These are phyloP conservation scores for Chaetops frenatus DNA, from an alignment of 2,113 vertebrate species.

Conservation along the genomic window DNA sequence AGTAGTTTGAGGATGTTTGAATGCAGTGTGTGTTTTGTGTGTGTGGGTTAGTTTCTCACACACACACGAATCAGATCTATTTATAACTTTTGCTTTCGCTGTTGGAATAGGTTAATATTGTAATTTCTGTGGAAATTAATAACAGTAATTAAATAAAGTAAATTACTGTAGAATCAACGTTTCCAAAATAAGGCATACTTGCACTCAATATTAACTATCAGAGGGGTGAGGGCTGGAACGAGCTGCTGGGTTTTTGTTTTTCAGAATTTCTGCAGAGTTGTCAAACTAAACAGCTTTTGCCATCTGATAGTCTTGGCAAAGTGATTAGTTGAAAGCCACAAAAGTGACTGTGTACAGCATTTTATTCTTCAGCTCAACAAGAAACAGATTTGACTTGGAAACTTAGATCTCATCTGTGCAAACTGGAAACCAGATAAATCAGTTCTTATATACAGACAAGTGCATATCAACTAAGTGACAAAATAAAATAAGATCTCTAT, in stretches of 20 bases:
- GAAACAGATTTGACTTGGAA: not conserved
- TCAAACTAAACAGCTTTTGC: not conserved
- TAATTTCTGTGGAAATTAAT: not conserved
- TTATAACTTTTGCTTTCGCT: not conserved
- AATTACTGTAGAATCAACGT: not conserved
- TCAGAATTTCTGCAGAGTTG: constrained; percentile 3
- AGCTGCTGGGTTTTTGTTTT: not conserved
- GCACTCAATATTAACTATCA: not conserved
- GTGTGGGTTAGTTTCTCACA: not conserved
- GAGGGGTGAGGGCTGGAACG: not conserved
- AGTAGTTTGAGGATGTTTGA: not conserved
- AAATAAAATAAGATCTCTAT: not conserved
- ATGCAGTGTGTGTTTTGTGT: not conserved
- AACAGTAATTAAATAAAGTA: not conserved
- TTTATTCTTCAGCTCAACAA: constrained; percentile 11
- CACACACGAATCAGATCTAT: not conserved
- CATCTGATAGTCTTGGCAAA: not conserved
- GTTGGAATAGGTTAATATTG: not conserved
- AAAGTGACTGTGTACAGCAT: not conserved
- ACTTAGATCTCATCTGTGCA: not conserved
- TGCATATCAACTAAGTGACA: not conserved
- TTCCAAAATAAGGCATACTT: not conserved
- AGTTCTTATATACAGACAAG: not conserved
- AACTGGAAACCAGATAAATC: not conserved
- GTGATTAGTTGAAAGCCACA: not conserved